Conservation (phyloP, 2,888 invertebrate species). For the Amiota communis region DNA sequence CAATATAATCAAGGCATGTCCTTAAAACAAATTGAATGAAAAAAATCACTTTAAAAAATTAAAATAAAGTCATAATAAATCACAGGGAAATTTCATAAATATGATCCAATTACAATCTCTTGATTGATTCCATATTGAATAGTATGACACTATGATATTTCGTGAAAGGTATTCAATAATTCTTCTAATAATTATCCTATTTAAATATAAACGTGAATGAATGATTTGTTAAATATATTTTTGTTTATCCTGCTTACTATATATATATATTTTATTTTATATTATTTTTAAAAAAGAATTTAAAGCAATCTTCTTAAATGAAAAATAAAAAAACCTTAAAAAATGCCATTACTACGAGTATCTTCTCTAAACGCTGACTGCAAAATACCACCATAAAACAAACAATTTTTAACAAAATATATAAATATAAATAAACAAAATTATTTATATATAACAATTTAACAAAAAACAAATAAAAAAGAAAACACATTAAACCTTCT, state of each 20-base stretch:
- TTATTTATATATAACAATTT: conserved; percentile 20
- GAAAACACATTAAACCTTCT: conserved; percentile 25
- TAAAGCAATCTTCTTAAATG: conserved; percentile 1
- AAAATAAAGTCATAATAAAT: too few species aligned
- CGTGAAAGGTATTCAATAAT: too few species aligned
- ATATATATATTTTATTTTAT: conserved; percentile 26
- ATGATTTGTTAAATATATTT: background rate
- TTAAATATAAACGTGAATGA: conserved; percentile 38
- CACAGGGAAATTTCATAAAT: too few species aligned
- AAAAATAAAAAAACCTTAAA: background rate
- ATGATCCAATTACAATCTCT: too few species aligned
- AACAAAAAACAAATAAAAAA: conserved; percentile 30
- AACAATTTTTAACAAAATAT: conserved; percentile 28
- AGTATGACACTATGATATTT: too few species aligned
- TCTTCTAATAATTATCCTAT: conserved; percentile 41
- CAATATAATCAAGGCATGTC: too few species aligned
- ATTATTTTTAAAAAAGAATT: conserved; percentile 15
- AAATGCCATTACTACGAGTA: conserved; percentile 64
- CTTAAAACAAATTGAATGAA: too few species aligned
- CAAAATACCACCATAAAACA: conserved; percentile 67
- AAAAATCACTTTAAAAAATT: too few species aligned
- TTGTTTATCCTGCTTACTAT: conserved; percentile 8
- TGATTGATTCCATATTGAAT: too few species aligned
- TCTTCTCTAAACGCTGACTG: conserved; percentile 70
- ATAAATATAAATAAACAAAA: conserved; percentile 42